Base-by-base conservation (phyloP, 2,113 vertebrate species). In the Scytalopus superciliaris region DNA sequence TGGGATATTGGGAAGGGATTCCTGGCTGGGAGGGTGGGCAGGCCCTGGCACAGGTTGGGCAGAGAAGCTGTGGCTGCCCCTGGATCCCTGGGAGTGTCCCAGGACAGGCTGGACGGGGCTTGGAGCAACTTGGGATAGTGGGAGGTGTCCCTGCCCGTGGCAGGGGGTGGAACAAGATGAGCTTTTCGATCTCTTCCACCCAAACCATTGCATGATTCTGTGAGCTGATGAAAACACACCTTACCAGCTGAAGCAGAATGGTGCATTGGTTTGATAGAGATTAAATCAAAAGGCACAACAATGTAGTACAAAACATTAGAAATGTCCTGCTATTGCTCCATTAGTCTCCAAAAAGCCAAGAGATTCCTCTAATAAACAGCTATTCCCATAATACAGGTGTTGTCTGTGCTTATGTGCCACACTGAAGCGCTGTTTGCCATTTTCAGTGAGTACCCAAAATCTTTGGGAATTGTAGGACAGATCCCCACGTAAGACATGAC, bases 31-130 rank as follows among this genome's bases (percentile, higher is more conserved):
- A 64, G 22, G 22, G 28, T 6, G 28, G 22, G 4, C 0, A 63
- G 8, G 8, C 0, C 0, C 23, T 75, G 70, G 70, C 0, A 27
- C 1, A 0, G 84, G 4, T 1, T 87, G 2, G 18, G 63, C 55
- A 87, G 64, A 62, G 6, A 2, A 10, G 55, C 64, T 60, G 55
- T 4, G 64, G 64, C 39, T 69, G 84, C 7, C 33, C 64, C 84
- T 56, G 81, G 68, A 76, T 33, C 44, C 62, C 53, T 69, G 84
- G 73, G 5, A 60, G 37, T 37, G 45, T 2, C 37, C 72, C 1
- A 50, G 84, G 53, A 4, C 45, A 27, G 84, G 62, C 3, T 85
- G 62, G 60, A 56, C 1, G 5, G 45, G 59, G 23, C 7, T n/a
- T 2, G 60, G 72, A 33, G 21, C 74, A 33, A 2, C 56, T 47